Base-by-base conservation (phyloP, 2,797 vertebrate genomes). In the Adrianichthys oophorus region DNA sequence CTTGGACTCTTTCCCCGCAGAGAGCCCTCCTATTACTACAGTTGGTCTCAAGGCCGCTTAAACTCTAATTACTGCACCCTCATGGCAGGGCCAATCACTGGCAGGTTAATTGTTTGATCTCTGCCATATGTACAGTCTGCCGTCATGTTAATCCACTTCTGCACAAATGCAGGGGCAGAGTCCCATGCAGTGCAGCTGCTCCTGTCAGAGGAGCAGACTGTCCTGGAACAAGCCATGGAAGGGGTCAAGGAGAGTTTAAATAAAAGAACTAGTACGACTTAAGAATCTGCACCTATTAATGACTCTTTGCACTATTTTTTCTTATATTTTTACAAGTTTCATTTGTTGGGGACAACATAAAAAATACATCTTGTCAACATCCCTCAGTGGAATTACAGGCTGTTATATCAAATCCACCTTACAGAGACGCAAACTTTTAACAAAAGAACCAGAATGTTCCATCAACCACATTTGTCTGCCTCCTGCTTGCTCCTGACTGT, bases 81-180 rank as follows among this genome's bases (percentile, higher is more conserved):
- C 70, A 83, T 61, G 87, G 86, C 79, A 77, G 73, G 83, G 78
- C 83, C 85, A 86, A 87, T 87, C 87, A 85, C 80, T 16, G 62
- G 76, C 85, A 86, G 92, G 92, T 92, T 93, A 93, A 93, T 93
- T 90, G 86, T 89, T 89, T 92, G 87, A 91, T 91, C 91, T 89
- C 85, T 75, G 86, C 92, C 91, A 90, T 92, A 92, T 92, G 91
- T 70, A 90, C 74, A 69, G 72, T 56, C 72, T 56, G 81, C 82
- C 72, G 29, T 65, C 70, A 69, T 76, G 83, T 74, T 82, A 83
- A 84, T 85, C 82, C 74, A 75, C 76, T 62, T 53, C 61, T 69
- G 59, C 68, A 49, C 67, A 64, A 65, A 65, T 65, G 67, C 67
- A 58, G 24, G 61, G 72, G 56, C 32, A 42, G 47, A n/a, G 15